Base-by-base conservation (phyloP, 2,888 invertebrate genomes). In the Eilema griseolum region DNA sequence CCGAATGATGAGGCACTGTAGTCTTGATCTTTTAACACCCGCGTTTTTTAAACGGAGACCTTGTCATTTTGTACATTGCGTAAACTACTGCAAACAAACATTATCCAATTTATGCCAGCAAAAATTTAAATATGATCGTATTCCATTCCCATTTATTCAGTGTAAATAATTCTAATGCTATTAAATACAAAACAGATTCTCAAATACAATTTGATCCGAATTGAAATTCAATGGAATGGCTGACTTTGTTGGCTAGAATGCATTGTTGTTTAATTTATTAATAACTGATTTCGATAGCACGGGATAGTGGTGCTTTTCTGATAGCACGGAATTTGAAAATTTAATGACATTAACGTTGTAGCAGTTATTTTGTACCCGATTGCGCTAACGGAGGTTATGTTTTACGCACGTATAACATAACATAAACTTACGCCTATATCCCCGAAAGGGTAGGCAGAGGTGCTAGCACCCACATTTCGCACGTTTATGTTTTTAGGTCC, bases 181-280 rank as follows among this genome's bases (percentile, higher is more conserved):
- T 3, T 14, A 37, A 37, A 14, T 28, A 61, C 56, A n/a, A 66
- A 69, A 46, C 59, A 31, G 24, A 66, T 70, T 57, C 2, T 24
- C 14, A 66, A 66, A 63, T 71, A 63, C 66, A 60, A 71, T 67
- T 63, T 28, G 16, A 14, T 67, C 11, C 12, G 52, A 31, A 66
- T 71, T 67, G 67, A 46, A 33, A 60, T 31, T 11, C 46, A 41
- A 63, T 67, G 24, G 67, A 31, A 24, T 23, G 23, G 26, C 10
- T n/a, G 10, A 10, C 33, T 33, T 24, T 56, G 24, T 56, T 65
- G 3, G 16, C 52, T 7, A n/a, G 33, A 57, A 11, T 46, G 52
- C 12, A 28, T 52, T 52, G 20, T 52, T 65, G 10, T 65, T 57
- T 33, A 56, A 65, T 65, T 56, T 24, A 65, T 65, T 57, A 57